Conservation (phyloP, 2,888 invertebrate species). For the Homarus gammarus region DNA sequence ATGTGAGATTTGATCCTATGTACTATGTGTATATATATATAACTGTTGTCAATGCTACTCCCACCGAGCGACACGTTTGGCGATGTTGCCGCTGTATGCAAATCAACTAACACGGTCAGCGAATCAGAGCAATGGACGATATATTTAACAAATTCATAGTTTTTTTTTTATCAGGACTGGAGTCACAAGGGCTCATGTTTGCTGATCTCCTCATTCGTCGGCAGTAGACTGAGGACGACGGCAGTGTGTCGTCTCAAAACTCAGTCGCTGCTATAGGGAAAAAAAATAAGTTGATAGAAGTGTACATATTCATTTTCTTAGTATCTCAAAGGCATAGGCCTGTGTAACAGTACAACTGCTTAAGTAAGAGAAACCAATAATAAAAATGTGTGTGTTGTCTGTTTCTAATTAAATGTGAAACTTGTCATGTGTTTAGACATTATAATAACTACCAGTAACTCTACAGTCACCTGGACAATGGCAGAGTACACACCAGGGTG, state of each 20-base stretch:
- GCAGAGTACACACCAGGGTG: slow-evolving; percentile 42
- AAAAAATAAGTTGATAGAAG: slow-evolving; percentile 63
- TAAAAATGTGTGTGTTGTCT: slow-evolving; percentile 67
- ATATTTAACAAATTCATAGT: slow-evolving; percentile 4
- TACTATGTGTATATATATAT: too few relatives aligned
- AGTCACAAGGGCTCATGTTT: slow-evolving; percentile 57
- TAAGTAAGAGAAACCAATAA: slow-evolving; percentile 69
- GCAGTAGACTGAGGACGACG: slow-evolving; percentile 69
- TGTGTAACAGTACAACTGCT: slow-evolving; percentile 71
- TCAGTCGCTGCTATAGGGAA: slow-evolving; percentile 70
- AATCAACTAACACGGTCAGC: slow-evolving; percentile 48
- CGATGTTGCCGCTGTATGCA: slow-evolving; percentile 45
- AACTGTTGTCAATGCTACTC: slow-evolving; percentile 55
- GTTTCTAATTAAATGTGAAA: slow-evolving; percentile 63
- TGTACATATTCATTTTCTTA: slow-evolving; percentile 64
- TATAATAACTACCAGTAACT: slow-evolving; percentile 44
- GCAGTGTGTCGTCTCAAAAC: slow-evolving; percentile 64
- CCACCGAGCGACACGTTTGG: slow-evolving; percentile 66
- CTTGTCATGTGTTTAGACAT: slow-evolving; percentile 61
- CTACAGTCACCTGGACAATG: slow-evolving; percentile 48
- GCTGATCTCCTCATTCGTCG: slow-evolving; percentile 70
- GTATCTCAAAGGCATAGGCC: slow-evolving; percentile 71
- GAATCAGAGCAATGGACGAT: slow-evolving; percentile 30
- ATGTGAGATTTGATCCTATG: slow-evolving; percentile 62
- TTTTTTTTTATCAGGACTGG: slow-evolving; percentile 7